phyloP scores from a whole-genome alignment of 92 coral and sea anemone species.

The Pocillopora grandis region DNA sequence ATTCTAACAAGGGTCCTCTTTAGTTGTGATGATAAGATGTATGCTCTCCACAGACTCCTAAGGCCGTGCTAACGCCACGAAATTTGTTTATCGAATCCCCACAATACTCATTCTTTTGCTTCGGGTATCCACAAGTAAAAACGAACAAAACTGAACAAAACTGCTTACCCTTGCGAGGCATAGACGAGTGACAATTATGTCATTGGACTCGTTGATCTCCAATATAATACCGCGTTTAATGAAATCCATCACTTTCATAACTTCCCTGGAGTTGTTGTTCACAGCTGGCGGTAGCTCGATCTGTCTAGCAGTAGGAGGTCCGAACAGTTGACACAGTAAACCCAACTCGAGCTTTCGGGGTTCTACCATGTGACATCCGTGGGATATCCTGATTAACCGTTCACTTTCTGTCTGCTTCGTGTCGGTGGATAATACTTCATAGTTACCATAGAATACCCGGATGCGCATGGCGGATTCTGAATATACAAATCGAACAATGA shows the following conservation, averaged over 20 bases:
- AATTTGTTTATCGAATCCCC: too few relatives aligned
- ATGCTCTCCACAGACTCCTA: too few relatives aligned
- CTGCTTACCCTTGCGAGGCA: conserved; percentile 69
- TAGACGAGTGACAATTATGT: conserved; percentile 58
- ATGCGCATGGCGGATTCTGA: conserved; percentile 40
- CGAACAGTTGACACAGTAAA: conserved; percentile 47
- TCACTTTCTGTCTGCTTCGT: conserved; percentile 47
- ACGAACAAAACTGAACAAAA: background rate
- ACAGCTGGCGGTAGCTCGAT: conserved; percentile 56
- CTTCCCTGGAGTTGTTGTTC: conserved; percentile 42
- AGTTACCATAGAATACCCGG: conserved; percentile 58
- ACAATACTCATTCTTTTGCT: too few relatives aligned
- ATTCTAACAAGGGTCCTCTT: too few relatives aligned
- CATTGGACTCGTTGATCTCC: conserved; percentile 62
- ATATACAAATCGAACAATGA: background rate
- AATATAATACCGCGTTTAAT: conserved; percentile 72
- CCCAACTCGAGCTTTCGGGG: conserved; percentile 16
- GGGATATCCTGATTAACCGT: conserved; percentile 59
- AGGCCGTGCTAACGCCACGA: too few relatives aligned
- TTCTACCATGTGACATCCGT: conserved; percentile 44
- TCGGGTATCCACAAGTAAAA: background rate
- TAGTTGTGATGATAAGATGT: too few relatives aligned
- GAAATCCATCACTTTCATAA: conserved; percentile 50
- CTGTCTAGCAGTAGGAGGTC: conserved; percentile 63
- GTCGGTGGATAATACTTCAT: conserved; percentile 43